phyloP scores from a whole-genome alignment of 2,797 vertebrate species.

The Cyprinella venusta region DNA sequence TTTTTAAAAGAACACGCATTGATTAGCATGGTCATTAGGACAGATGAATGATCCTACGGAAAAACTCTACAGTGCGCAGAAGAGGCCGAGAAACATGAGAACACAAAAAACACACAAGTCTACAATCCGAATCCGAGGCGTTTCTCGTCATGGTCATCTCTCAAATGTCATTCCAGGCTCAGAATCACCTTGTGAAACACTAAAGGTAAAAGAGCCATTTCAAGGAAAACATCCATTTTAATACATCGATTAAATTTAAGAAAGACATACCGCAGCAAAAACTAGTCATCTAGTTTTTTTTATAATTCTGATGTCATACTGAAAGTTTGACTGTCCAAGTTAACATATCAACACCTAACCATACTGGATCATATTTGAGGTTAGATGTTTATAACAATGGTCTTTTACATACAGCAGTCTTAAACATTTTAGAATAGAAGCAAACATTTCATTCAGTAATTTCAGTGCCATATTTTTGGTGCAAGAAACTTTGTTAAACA shows the following conservation, averaged over 20 bases:
- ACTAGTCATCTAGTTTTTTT: neutral
- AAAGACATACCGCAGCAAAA: neutral
- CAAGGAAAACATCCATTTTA: neutral
- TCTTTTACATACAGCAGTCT: neutral
- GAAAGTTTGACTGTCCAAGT: neutral
- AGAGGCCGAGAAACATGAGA: neutral
- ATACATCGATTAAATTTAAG: neutral
- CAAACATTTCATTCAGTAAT: neutral
- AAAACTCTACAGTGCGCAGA: constrained; percentile 6
- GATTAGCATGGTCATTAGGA: constrained; percentile 56
- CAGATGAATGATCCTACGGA: constrained; percentile 51
- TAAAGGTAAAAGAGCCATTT: neutral
- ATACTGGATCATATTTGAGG: neutral
- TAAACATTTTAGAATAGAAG: neutral
- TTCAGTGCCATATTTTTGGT: neutral
- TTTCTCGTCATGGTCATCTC: neutral
- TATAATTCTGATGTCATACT: no score
- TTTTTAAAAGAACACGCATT: constrained; percentile 49
- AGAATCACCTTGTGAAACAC: neutral
- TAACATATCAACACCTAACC: neutral
- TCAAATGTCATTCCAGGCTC: neutral
- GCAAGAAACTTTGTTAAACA: neutral
- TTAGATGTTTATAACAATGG: neutral
- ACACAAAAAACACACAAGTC: constrained; percentile 3
- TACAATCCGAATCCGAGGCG: neutral